A percentile compares a stretch with the other conserved stretches of the same genome.
Conservation (phyloP, 2,113 vertebrate species). For the Eudyptes chrysolophus region DNA sequence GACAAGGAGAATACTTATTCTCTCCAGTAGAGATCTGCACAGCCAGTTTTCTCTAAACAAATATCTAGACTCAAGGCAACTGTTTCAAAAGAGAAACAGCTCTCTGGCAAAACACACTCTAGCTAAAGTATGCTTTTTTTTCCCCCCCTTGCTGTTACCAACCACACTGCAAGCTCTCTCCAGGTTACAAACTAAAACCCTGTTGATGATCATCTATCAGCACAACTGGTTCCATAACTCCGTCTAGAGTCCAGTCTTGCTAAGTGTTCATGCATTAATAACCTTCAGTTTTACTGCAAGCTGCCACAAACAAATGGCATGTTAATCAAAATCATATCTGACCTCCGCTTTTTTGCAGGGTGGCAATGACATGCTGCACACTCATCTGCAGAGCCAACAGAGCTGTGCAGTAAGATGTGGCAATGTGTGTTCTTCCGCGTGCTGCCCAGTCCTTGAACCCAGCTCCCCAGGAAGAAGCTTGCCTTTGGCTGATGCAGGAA, state of each 20-base stretch:
- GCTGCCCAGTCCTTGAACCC: not conserved
- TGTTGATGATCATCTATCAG: not conserved
- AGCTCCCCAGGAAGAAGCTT: not conserved
- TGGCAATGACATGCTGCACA: not conserved
- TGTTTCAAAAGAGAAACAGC: not conserved
- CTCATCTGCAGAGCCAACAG: not conserved
- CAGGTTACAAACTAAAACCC: not conserved
- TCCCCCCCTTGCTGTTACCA: not conserved
- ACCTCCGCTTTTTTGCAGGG: not conserved
- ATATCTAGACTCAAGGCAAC: not conserved
- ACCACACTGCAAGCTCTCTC: not conserved
- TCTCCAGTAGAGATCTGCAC: not conserved
- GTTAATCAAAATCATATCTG: not conserved
- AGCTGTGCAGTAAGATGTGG: not conserved
- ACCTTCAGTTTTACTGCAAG: not conserved
- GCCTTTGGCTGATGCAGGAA: not conserved
- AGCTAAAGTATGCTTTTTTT: not conserved
- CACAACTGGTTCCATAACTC: not conserved
- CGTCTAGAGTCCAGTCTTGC: not conserved
- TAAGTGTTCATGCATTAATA: not conserved
- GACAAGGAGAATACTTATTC: not conserved
- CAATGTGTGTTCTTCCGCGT: rapidly evolving
- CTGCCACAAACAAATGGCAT: not conserved
- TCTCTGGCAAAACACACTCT: not conserved
- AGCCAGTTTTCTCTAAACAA: not conserved